Evolutionary conservation across 2,888 invertebrate genomes (phyloP).

Genomic region (Dromius quadrimaculatus): DNA sequence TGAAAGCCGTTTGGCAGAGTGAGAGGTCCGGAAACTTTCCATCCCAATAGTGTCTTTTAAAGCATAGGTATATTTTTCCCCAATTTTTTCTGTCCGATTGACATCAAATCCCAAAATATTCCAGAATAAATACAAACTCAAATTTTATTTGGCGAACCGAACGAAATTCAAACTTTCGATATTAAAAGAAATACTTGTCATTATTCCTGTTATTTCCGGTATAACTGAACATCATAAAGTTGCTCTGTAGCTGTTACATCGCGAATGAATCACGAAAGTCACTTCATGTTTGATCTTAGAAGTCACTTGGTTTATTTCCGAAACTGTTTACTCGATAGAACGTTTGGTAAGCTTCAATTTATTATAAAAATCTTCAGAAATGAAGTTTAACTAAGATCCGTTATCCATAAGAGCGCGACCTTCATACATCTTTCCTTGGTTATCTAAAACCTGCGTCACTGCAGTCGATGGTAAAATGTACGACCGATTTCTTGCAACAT

Average conservation of each 20-base stretch:
- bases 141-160: slow-evolving; percentile 4
- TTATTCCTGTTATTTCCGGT: neutral
- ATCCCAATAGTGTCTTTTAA: neutral
- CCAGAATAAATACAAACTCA: neutral
- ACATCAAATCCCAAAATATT: slow-evolving; percentile 6
- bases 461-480: too few species aligned
- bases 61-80: neutral
- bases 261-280: slow-evolving; percentile 2
- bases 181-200: slow-evolving; percentile 4
- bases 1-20: neutral
- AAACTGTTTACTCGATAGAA: neutral
- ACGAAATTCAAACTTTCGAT: neutral
- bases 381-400: too few species aligned
- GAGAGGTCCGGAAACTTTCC: neutral
- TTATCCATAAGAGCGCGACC: too few species aligned
- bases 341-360: neutral
- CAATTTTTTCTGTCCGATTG: slow-evolving; percentile 2
- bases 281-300: neutral
- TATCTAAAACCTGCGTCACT: too few species aligned
- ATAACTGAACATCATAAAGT: slow-evolving; percentile 1
- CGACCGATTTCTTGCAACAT: too few species aligned
- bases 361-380: too few species aligned
- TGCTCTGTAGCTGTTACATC: neutral
- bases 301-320: neutral
- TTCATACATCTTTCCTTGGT: too few species aligned